phyloP scores from a whole-genome alignment of 64 coral and sea anemone species.

The Porites australiensis region DNA sequence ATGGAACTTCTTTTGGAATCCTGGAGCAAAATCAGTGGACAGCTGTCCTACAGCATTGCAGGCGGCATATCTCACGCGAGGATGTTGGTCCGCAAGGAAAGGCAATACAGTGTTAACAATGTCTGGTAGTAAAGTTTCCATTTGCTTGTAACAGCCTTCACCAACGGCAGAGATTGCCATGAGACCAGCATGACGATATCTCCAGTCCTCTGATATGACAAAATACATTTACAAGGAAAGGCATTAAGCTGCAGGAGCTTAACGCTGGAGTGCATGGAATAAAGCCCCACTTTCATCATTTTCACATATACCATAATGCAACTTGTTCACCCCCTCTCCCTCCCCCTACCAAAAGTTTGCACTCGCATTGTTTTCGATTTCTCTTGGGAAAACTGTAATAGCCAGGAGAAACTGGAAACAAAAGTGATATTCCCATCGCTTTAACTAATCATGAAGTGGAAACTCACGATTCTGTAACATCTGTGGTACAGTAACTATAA shows the following conservation, averaged over 20 bases:
- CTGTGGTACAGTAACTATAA: constrained; percentile 94
- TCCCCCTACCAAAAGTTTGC: too few species aligned
- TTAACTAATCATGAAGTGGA: too few species aligned
- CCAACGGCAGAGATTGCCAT: constrained; percentile 98
- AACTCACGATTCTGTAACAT: constrained; percentile 96
- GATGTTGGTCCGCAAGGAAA: constrained; percentile 89
- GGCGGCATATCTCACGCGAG: constrained; percentile 95
- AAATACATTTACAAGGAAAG: background rate
- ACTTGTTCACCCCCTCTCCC: too few species aligned
- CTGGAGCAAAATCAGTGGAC: constrained; percentile 97
- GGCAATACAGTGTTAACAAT: constrained; percentile 85
- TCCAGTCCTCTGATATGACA: constrained; percentile 84
- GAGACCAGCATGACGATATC: constrained; percentile 95
- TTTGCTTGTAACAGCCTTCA: constrained; percentile 98
- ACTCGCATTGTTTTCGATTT: too few species aligned
- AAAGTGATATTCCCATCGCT: too few species aligned
- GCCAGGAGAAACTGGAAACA: too few species aligned
- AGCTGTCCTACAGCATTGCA: constrained; percentile 97
- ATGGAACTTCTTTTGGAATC: constrained; percentile 97
- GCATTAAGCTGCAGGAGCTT: too few species aligned
- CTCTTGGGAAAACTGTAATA: too few species aligned
- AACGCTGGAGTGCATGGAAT: too few species aligned
- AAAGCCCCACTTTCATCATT: too few species aligned
- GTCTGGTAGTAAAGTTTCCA: constrained; percentile 81
- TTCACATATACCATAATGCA: too few species aligned